Evolutionary conservation across 2,888 invertebrate genomes (phyloP).

Genomic region (Anorthoa munda): DNA sequence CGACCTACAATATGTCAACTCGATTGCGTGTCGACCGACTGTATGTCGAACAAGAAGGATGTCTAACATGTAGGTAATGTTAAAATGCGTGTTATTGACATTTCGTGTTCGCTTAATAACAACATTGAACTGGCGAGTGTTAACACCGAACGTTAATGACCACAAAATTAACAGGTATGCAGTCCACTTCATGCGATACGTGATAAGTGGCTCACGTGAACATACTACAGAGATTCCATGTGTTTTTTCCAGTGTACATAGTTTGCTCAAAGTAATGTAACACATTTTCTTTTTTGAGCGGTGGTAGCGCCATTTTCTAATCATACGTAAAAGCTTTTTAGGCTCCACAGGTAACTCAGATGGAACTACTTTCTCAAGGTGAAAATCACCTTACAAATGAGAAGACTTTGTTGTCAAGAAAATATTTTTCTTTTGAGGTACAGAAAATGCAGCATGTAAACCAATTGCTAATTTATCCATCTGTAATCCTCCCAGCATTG

Average conservation of each 20-base stretch:
- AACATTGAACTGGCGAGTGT: constrained; percentile 64
- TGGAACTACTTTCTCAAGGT: not conserved
- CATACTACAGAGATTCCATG: not conserved
- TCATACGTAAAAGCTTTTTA: constrained; percentile 33
- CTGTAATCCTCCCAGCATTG: not conserved
- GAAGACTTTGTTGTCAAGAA: not conserved
- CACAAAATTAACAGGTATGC: constrained; percentile 39
- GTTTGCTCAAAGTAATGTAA: not conserved
- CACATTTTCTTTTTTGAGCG: not conserved
- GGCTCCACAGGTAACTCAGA: not conserved
- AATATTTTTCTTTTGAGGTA: not conserved
- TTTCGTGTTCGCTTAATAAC: constrained; percentile 51
- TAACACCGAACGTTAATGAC: constrained; percentile 60
- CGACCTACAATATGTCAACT: not conserved
- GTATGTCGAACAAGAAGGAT: constrained; percentile 1
- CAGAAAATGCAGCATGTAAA: too few relatives aligned
- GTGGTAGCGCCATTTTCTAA: constrained; percentile 5
- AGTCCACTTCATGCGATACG: constrained; percentile 40
- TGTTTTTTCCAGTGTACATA: not conserved
- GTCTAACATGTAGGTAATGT: constrained; percentile 33
- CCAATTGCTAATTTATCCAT: not conserved
- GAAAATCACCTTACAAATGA: not conserved
- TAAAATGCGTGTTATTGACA: constrained; percentile 58
- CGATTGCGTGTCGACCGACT: not conserved
- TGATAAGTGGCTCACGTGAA: constrained; percentile 14